A percentile compares a stretch with the other conserved stretches of the same genome.
These are phyloP conservation scores for Trachymyrmex cornetzi DNA, from an alignment of 1,140 invertebrate species.

Conservation along the genomic window DNA sequence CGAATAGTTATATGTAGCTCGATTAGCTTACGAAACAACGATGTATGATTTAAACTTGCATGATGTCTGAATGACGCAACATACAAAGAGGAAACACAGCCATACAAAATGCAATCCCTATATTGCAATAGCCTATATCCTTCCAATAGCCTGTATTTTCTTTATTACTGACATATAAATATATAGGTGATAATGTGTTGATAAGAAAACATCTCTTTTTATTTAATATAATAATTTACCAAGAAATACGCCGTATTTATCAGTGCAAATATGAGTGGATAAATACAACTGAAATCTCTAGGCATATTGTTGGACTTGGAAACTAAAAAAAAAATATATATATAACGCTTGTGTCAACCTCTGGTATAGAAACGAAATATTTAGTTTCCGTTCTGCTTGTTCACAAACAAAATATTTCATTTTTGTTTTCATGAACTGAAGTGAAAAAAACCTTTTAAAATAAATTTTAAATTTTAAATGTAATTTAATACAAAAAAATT, in stretches of 20 bases:
- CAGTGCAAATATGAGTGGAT: neutral
- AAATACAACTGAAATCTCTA: slow-evolving; percentile 1
- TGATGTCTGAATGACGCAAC: slow-evolving; percentile 2
- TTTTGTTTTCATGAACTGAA: slow-evolving; percentile 1
- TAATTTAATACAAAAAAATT: neutral
- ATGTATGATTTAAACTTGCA: neutral
- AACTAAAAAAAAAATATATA: slow-evolving; percentile 19
- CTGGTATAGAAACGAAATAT: slow-evolving; percentile 15
- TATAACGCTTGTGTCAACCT: slow-evolving; percentile 10
- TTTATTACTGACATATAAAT: neutral
- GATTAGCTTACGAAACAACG: slow-evolving; percentile 18
- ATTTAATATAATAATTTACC: neutral
- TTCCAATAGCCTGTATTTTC: neutral
- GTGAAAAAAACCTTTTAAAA: slow-evolving; percentile 10
- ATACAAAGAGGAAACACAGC: neutral
- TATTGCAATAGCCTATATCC: neutral
- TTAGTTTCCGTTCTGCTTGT: slow-evolving; percentile 28
- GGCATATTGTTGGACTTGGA: slow-evolving; percentile 11
- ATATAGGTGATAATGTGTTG: neutral
- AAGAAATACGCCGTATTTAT: neutral
- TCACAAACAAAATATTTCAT: slow-evolving; percentile 31
- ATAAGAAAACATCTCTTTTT: neutral
- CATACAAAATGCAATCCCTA: neutral
- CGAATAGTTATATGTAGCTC: neutral
- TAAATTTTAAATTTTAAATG: slow-evolving; percentile 19